These are phyloP conservation scores for Bellardia pandia DNA, from an alignment of 2,888 invertebrate species.

Conservation along the genomic window DNA sequence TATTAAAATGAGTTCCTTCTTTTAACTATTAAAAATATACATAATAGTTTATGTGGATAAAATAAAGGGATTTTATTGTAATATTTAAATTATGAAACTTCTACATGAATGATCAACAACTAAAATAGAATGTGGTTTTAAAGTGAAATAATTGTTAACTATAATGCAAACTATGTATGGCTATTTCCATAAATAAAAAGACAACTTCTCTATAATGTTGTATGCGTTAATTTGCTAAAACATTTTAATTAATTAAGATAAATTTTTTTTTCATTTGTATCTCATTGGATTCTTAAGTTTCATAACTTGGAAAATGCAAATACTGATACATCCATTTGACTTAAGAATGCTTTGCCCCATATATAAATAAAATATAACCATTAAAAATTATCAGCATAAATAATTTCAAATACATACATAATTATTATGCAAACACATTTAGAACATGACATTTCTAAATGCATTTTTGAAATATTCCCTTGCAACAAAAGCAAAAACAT, in stretches of 20 bases:
- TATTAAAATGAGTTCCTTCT: background rate
- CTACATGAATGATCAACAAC: conserved; percentile 52
- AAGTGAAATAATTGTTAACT: conserved; percentile 22
- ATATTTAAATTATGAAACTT: conserved; percentile 31
- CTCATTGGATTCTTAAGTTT: too few species aligned
- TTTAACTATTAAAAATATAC: background rate
- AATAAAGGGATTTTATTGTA: conserved; percentile 4
- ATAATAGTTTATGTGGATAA: background rate
- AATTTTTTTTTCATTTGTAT: too few species aligned
- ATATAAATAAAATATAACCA: background rate
- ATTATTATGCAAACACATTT: conserved; percentile 29
- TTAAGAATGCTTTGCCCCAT: background rate
- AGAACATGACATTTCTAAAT: conserved; percentile 25
- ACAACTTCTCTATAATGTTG: too few species aligned
- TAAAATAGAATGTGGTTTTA: conserved; percentile 43
- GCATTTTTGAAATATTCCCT: conserved; percentile 18
- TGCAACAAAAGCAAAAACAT: background rate
- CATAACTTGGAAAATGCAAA: too few species aligned
- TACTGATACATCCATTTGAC: background rate
- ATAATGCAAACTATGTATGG: conserved; percentile 11
- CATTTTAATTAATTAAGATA: too few species aligned
- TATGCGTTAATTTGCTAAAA: too few species aligned
- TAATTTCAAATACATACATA: conserved; percentile 6
- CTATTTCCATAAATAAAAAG: conserved; percentile 11
- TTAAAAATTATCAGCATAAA: background rate